Evolutionary conservation across 2,797 vertebrate species (phyloP).

Genomic region (Tiaroga cobitis): DNA sequence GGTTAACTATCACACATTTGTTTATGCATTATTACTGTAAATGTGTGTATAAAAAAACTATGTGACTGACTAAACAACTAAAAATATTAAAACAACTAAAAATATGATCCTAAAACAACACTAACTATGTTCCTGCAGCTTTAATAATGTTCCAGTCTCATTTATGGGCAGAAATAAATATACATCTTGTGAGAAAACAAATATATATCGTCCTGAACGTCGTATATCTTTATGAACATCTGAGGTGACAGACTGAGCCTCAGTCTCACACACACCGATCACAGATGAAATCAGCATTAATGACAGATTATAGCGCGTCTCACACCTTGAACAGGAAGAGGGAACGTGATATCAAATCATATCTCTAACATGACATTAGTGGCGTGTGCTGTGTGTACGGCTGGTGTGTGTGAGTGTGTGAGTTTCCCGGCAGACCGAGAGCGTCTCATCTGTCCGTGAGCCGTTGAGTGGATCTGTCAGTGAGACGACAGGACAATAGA

Average conservation of each 20-base stretch:
- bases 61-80: neutral
- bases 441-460: slow-evolving; percentile 28
- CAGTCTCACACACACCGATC: neutral
- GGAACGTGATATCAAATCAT: neutral
- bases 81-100: neutral
- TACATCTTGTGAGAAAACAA: neutral
- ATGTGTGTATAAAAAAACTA: neutral
- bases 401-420: neutral
- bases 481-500: slow-evolving; percentile 54
- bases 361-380: no score
- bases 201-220: no score
- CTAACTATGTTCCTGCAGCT: neutral
- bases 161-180: neutral
- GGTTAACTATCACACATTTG: no score
- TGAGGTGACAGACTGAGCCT: no score
- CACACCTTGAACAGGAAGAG: neutral
- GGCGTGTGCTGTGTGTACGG: neutral
- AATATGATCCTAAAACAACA: neutral
- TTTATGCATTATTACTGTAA: neutral
- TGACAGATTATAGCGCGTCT: neutral
- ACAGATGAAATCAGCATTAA: neutral
- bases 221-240: neutral
- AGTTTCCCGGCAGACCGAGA: slow-evolving; percentile 8
- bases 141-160: neutral
- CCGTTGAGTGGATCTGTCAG: slow-evolving; percentile 49